Evolutionary conservation across 2,113 vertebrate species (phyloP).

Genomic region (Neogobius melanostomus): DNA sequence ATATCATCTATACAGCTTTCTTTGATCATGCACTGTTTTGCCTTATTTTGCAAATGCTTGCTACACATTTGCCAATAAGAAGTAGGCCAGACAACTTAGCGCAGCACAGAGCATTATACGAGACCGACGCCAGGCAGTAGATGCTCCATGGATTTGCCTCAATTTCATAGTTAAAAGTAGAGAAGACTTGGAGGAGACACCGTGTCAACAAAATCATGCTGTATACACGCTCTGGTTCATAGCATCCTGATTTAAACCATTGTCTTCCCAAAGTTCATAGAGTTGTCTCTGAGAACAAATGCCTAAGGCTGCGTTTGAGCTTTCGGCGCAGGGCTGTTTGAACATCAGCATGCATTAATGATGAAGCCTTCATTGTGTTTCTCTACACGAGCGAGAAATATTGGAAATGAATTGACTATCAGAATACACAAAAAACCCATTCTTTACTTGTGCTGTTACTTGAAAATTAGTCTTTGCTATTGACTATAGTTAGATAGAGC

Average conservation of each 20-base stretch:
- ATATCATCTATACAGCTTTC: not conserved
- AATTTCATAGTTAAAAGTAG: constrained; percentile 46
- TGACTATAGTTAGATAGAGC: no score
- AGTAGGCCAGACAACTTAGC: constrained; percentile 33
- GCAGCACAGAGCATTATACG: constrained; percentile 32
- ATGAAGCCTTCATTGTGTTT: constrained; percentile 2
- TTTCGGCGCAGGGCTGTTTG: not conserved
- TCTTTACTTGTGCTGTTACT: not conserved
- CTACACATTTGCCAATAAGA: constrained; percentile 21
- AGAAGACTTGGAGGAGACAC: constrained; percentile 22
- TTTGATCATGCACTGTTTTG: not conserved
- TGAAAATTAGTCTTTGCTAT: not conserved
- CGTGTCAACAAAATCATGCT: not conserved
- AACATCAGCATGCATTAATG: constrained; percentile 5
- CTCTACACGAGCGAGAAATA: not conserved
- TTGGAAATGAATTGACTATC: not conserved
- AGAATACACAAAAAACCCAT: not conserved
- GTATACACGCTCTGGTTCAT: constrained; percentile 1
- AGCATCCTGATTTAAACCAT: constrained; percentile 11
- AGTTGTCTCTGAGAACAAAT: constrained; percentile 35
- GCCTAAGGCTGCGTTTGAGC: constrained; percentile 20
- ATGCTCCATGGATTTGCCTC: constrained; percentile 42
- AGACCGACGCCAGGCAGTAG: constrained; percentile 37
- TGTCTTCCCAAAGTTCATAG: constrained; percentile 13
- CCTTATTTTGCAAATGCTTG: not conserved